Evolutionary conservation across 1,140 invertebrate genomes (phyloP).

Genomic region (Chironomus striatipennis): DNA sequence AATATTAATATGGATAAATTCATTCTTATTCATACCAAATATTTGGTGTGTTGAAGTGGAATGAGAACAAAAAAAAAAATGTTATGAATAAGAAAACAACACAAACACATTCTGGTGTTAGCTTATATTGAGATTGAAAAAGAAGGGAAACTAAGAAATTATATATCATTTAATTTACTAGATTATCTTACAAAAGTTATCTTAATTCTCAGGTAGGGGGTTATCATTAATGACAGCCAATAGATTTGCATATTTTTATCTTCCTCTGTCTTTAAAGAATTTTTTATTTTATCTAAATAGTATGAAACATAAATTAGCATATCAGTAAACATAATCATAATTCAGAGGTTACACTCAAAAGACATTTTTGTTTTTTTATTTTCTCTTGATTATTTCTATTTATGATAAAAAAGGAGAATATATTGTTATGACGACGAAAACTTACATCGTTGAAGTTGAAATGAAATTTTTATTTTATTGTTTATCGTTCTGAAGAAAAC

Average conservation of each 20-base stretch:
- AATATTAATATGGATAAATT: background rate
- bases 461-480: background rate
- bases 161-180: conserved; percentile 15
- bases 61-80: background rate
- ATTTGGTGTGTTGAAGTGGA: background rate
- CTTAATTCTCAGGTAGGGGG: background rate
- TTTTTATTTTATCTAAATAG: background rate
- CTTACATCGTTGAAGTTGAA: background rate
- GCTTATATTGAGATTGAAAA: background rate
- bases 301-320: background rate
- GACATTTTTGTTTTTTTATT: too few species aligned
- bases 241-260: background rate
- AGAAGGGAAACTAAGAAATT: background rate
- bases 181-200: background rate
- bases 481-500: background rate
- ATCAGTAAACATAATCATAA: conserved; percentile 5
- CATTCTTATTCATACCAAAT: background rate
- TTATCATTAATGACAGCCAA: background rate
- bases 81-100: background rate
- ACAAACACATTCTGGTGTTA: background rate
- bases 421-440: too few species aligned
- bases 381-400: too few species aligned
- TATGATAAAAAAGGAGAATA: too few species aligned
- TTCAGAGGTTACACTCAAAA: background rate
- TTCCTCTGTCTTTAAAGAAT: too few species aligned